Evolutionary conservation across 2,888 invertebrate species (phyloP), one percentile per base, ranked within the genome.

Genomic region (Crioceris asparagi): DNA sequence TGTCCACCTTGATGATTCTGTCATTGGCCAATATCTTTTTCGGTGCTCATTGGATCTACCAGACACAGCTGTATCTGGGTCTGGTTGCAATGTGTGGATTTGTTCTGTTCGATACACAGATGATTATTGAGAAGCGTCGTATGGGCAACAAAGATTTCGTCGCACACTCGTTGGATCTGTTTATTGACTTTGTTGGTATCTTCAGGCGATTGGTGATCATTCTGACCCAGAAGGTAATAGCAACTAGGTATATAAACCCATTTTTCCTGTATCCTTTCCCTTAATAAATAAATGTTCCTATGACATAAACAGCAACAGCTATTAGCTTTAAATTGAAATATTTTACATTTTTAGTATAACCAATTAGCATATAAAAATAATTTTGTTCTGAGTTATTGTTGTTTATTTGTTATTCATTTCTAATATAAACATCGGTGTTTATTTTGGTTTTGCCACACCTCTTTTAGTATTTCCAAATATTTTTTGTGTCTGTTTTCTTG

Each of bases 41-140:
- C 63, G 81, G 82, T 50, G 92, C 91, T 18, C 67, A 74, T 32
- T 66, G 90, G 51, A 62, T 94, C 36, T 65, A 66, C 43, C 64
- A 93, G 80, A 65, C 76, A 43, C 84, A 92, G 56, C 68, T 94
- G 35, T 94, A 96, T 62, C 64, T 88, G 48, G 94, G 94, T 43
- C 72, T 97, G 35, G 70, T 81, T 50, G 71, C 92, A 29, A 91
- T 96, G 85, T 93, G 92, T 59, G 92, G 83, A 39, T 97, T 96
- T 66, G 81, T 98, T 10, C 72, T 97, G 46, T 97, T 87, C 57
- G 97, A 97, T 65, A 98, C 97, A n/a, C 96, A 96, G 68, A 69
- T 88, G 48, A 94, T 96, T 50, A 82, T 96, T 54, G 93, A 93
- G 66, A 94, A 94, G 64, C 78, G 82, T 50, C 77, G 88, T 45